Conservation (phyloP, 1,140 invertebrate genomes). For the Uloborus diversus region DNA sequence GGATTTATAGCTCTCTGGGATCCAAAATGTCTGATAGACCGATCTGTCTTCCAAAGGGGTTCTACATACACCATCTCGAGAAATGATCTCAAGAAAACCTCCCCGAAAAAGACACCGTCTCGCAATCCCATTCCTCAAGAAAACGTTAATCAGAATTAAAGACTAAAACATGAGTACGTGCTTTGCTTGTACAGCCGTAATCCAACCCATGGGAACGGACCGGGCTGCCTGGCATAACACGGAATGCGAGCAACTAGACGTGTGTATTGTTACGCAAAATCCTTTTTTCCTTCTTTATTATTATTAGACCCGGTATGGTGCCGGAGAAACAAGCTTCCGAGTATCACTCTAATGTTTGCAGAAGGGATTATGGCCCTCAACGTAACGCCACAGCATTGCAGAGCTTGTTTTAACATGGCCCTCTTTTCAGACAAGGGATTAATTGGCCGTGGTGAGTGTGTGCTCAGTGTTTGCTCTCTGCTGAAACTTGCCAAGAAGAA, state of each 20-base stretch:
- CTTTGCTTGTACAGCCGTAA: slow-evolving; percentile 6
- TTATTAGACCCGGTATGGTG: not conserved
- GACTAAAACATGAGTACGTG: slow-evolving; percentile 8
- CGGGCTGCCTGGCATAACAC: not conserved
- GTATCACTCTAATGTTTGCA: slow-evolving; percentile 36
- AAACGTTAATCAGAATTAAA: slow-evolving; percentile 31
- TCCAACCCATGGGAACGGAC: slow-evolving; percentile 34
- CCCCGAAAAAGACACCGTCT: not conserved
- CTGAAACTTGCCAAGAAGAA: not conserved
- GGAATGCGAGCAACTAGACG: not conserved
- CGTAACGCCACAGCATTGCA: not conserved
- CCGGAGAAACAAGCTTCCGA: slow-evolving; percentile 4
- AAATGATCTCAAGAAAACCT: no score
- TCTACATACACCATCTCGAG: no score
- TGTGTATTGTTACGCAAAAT: not conserved
- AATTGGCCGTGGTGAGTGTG: slow-evolving; percentile 32
- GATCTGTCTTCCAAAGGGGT: no score
- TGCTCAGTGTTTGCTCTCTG: no score
- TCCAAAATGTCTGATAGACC: no score
- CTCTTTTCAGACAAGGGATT: not conserved
- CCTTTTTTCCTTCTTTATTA: not conserved
- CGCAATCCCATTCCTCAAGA: not conserved
- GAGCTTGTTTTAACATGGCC: slow-evolving; percentile 7
- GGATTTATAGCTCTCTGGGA: no score
- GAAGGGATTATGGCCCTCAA: slow-evolving; percentile 26